These are phyloP conservation scores for Terrapene triunguis DNA, from an alignment of 2,113 vertebrate species.

Conservation along the genomic window DNA sequence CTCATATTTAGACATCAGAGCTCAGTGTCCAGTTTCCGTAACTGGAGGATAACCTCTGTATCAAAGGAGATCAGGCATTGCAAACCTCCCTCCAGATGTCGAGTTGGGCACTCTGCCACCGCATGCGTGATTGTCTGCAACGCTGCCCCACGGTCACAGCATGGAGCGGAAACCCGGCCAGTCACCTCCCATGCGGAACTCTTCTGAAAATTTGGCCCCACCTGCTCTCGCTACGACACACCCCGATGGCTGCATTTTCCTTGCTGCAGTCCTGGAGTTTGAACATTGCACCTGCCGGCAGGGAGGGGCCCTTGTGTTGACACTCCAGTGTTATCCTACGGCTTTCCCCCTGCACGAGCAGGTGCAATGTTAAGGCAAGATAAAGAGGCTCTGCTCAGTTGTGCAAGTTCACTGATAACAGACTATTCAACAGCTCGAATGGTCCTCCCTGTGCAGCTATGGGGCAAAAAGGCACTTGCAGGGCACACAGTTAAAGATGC, in stretches of 20 bases:
- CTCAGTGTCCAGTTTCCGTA: neutral
- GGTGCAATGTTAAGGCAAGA: neutral
- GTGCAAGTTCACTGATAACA: too few relatives aligned
- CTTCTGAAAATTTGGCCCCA: accelerated
- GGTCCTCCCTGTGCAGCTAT: neutral
- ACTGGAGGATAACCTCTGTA: accelerated
- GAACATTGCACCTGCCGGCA: neutral
- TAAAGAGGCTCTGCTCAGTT: neutral
- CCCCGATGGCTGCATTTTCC: neutral
- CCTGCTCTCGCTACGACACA: accelerated
- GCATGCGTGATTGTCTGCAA: neutral
- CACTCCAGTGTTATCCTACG: neutral
- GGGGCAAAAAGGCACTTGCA: neutral
- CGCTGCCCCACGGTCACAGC: neutral
- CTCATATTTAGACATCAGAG: neutral
- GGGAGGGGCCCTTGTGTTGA: neutral
- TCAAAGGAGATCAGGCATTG: accelerated
- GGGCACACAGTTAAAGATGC: neutral
- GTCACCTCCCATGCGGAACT: neutral
- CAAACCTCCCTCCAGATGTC: neutral
- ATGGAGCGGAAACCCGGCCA: neutral
- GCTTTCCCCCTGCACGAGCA: neutral
- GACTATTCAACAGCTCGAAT: neutral
- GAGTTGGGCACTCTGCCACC: neutral
- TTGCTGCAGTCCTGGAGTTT: neutral